Conservation (phyloP, 2,797 vertebrate genomes). For the Denticeps clupeoides region DNA sequence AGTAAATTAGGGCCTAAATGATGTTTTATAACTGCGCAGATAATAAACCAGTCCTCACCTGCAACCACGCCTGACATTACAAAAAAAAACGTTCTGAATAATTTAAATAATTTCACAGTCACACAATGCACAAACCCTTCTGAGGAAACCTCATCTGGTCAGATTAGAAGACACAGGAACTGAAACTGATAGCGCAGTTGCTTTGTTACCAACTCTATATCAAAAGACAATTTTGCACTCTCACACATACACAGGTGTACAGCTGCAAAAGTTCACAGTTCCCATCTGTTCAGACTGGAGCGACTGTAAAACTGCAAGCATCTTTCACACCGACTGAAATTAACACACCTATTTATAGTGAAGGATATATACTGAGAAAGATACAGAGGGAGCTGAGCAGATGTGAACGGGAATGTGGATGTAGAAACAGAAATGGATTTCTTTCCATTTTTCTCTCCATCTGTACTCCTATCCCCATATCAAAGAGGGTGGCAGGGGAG, state of each 20-base stretch:
- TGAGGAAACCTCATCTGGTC: too few relatives aligned
- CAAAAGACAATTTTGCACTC: constrained; percentile 5
- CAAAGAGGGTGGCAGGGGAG: constrained; percentile 32
- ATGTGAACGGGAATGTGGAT: neutral
- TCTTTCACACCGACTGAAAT: constrained; percentile 57
- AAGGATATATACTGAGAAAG: neutral
- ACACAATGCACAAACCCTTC: too few relatives aligned
- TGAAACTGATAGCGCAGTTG: neutral
- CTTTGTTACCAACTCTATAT: constrained; percentile 10
- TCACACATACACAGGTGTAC: constrained; percentile 35
- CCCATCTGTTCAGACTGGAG: constrained; percentile 34
- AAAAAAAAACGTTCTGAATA: too few relatives aligned
- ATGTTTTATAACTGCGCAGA: too few relatives aligned
- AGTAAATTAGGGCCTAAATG: too few relatives aligned
- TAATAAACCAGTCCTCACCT: too few relatives aligned
- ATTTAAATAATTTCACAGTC: neutral
- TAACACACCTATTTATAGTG: constrained; percentile 60
- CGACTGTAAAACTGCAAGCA: constrained; percentile 41
- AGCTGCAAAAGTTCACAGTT: constrained; percentile 58
- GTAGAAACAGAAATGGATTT: constrained; percentile 35
- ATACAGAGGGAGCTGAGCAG: neutral
- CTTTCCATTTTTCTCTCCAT: constrained; percentile 25
- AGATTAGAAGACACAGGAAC: neutral
- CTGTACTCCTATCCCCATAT: constrained; percentile 5
- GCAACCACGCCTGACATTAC: too few relatives aligned